Evolutionary conservation across 2,888 invertebrate species (phyloP).

Genomic region (Pantelozetes paolii): DNA sequence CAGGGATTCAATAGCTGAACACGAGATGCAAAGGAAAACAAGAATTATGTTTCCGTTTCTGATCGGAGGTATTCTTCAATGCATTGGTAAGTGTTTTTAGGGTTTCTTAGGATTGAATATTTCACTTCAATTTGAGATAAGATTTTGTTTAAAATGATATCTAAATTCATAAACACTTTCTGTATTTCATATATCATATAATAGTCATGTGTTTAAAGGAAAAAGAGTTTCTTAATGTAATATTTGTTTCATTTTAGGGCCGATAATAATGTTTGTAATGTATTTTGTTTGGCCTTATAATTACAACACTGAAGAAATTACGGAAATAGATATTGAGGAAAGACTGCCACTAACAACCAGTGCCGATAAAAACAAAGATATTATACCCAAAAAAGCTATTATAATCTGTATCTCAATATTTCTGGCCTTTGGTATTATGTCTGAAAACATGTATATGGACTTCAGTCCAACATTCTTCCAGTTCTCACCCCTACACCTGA

Average conservation of each 20-base stretch:
- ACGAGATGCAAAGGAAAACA: no score
- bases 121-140: no score
- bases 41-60: constrained; percentile 12
- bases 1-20: neutral
- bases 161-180: no score
- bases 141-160: no score
- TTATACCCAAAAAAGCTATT: neutral
- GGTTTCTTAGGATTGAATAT: no score
- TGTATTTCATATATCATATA: no score
- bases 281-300: neutral
- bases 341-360: no score
- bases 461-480: constrained; percentile 37
- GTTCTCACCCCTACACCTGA: neutral
- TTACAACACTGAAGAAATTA: neutral
- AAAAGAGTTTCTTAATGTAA: no score
- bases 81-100: constrained; percentile 1
- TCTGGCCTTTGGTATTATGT: constrained; percentile 11
- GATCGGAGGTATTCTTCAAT: constrained; percentile 10
- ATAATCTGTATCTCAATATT: neutral
- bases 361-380: neutral
- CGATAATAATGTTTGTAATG: neutral
- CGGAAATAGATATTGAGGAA: no score
- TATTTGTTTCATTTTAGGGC: neutral
- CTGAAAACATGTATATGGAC: constrained; percentile 37
- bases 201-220: no score